A percentile compares a stretch with the other conserved stretches of the same genome.
Evolutionary conservation across 2,797 vertebrate genomes (phyloP).

Genomic region (Kryptopterus vitreolus): DNA sequence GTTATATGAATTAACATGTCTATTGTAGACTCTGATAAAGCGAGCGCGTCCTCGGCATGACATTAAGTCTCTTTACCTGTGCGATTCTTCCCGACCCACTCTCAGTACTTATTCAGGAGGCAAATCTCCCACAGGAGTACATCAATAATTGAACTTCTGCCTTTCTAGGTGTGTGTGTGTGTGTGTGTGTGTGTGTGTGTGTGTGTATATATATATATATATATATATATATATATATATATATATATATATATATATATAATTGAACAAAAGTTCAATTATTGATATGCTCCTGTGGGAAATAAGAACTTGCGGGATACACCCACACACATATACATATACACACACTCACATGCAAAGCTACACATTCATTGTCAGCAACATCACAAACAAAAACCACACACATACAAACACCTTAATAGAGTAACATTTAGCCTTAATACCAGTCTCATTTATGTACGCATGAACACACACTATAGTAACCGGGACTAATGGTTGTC

Average conservation of each 20-base stretch:
- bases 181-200: too few relatives aligned
- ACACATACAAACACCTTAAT: neutral
- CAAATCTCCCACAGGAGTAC: neutral
- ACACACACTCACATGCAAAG: neutral
- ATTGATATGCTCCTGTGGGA: too few relatives aligned
- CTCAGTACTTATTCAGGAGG: neutral
- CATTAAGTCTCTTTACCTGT: constrained; percentile 1
- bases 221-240: too few relatives aligned
- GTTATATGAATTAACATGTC: neutral
- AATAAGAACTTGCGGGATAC: too few relatives aligned
- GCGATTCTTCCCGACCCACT: neutral
- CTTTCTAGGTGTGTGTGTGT: neutral
- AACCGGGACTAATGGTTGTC: neutral
- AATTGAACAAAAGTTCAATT: too few relatives aligned
- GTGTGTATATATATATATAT: too few relatives aligned
- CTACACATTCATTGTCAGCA: neutral
- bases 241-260: too few relatives aligned
- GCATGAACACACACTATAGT: neutral
- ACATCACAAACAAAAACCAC: neutral
- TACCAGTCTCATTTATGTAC: neutral
- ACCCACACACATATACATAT: too few relatives aligned
- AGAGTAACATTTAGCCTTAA: neutral
- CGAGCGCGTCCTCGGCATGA: neutral
- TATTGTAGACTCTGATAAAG: constrained; percentile 3
- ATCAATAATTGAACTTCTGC: constrained; percentile 17